Evolutionary conservation across 2,888 invertebrate genomes (phyloP).

Genomic region (Zaprionus bogoriensis): DNA sequence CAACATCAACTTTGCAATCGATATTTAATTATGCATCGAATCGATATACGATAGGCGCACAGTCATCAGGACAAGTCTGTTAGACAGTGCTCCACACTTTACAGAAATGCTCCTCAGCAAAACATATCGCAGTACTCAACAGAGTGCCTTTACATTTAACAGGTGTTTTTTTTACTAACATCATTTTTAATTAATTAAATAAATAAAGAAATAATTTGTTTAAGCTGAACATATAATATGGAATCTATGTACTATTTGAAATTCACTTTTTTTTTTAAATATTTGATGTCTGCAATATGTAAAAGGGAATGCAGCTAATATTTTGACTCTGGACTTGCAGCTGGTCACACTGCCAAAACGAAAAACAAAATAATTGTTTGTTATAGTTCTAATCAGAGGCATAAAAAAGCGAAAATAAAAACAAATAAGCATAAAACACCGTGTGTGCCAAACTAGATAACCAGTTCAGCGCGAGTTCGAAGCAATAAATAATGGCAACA

Average conservation of each 20-base stretch:
- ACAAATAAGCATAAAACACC: not conserved
- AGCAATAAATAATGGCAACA: constrained; percentile 86
- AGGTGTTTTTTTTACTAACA: not conserved
- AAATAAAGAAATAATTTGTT: no score
- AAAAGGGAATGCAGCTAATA: not conserved
- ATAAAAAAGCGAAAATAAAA: not conserved
- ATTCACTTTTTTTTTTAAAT: no score
- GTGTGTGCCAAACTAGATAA: not conserved
- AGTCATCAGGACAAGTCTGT: not conserved
- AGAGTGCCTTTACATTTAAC: no score
- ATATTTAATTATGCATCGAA: constrained; percentile 17
- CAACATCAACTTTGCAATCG: constrained; percentile 43
- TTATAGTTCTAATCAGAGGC: constrained; percentile 3
- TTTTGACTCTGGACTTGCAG: not conserved
- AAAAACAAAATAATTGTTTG: constrained; percentile 41
- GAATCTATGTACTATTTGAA: no score
- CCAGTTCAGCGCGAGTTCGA: not conserved
- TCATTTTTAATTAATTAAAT: not conserved
- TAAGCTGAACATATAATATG: no score
- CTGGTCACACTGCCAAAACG: constrained; percentile 50
- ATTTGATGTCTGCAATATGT: not conserved
- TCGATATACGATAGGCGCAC: constrained; percentile 21
- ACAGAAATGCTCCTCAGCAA: constrained; percentile 4
- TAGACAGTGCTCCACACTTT: constrained; percentile 13
- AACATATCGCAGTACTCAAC: not conserved